These are phyloP conservation scores for Cheilosia urbana DNA, from an alignment of 2,888 invertebrate species.

Conservation along the genomic window DNA sequence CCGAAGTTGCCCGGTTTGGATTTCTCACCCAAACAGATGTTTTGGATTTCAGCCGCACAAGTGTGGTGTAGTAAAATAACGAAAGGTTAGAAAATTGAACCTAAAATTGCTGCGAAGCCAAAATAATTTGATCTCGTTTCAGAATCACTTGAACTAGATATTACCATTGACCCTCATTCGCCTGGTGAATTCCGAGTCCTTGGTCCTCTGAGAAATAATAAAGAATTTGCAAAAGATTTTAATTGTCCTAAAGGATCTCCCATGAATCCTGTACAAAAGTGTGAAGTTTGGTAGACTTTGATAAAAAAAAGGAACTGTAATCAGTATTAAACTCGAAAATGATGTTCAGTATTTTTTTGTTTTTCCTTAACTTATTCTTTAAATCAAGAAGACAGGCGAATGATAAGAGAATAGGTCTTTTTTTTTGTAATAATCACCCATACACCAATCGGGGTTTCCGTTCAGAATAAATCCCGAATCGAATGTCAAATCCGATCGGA, in stretches of 20 bases:
- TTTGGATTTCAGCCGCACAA: slow-evolving; percentile 93
- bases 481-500: too few relatives aligned
- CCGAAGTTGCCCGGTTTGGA: slow-evolving; percentile 89
- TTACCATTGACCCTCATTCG: slow-evolving; percentile 92
- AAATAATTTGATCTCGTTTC: slow-evolving; percentile 15
- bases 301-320: slow-evolving; percentile 36
- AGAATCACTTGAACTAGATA: slow-evolving; percentile 90
- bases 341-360: slow-evolving; percentile 52
- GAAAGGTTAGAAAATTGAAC: slow-evolving; percentile 82
- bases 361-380: slow-evolving; percentile 68
- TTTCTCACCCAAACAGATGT: slow-evolving; percentile 89
- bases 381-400: background rate
- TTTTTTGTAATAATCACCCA: too few relatives aligned
- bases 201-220: slow-evolving; percentile 96
- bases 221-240: slow-evolving; percentile 95
- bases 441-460: too few relatives aligned
- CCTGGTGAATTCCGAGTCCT: slow-evolving; percentile 93
- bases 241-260: slow-evolving; percentile 92
- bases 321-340: slow-evolving; percentile 40
- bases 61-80: slow-evolving; percentile 94
- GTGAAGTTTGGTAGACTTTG: slow-evolving; percentile 92
- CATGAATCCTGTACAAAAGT: slow-evolving; percentile 97
- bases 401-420: too few relatives aligned
- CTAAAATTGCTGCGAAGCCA: background rate
- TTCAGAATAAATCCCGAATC: too few relatives aligned